phyloP scores from a whole-genome alignment of 2,888 invertebrate species.

The Latheticus oryzae region DNA sequence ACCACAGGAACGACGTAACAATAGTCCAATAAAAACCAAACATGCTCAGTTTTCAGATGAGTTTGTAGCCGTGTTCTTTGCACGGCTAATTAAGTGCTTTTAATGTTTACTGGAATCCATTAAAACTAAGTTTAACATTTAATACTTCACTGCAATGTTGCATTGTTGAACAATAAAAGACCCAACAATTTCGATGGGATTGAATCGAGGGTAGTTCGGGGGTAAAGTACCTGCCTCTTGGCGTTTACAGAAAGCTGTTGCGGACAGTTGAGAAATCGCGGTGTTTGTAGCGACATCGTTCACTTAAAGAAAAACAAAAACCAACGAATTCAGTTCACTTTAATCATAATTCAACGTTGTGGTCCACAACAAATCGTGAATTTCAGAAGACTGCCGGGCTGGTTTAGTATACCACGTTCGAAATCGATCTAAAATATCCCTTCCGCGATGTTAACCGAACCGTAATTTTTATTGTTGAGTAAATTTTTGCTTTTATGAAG shows the following conservation, averaged over 20 bases:
- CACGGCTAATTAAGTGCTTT: conserved; percentile 16
- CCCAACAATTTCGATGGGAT: too few species aligned
- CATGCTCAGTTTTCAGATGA: conserved; percentile 25
- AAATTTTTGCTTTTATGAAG: conserved; percentile 33
- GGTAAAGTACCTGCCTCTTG: conserved; percentile 33
- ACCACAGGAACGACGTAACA: conserved; percentile 22
- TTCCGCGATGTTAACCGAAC: conserved; percentile 26
- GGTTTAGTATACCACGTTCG: conserved; percentile 5
- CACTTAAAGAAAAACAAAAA: not conserved
- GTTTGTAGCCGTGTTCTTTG: conserved; percentile 11
- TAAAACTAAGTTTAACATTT: too few species aligned
- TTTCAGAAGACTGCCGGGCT: conserved; percentile 33
- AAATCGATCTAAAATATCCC: conserved; percentile 29
- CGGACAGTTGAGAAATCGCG: conserved; percentile 31
- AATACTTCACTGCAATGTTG: too few species aligned
- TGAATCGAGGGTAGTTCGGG: not conserved
- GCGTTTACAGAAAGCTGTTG: conserved; percentile 15
- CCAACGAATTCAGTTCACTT: conserved; percentile 20
- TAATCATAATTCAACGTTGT: conserved; percentile 21
- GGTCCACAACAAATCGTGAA: conserved; percentile 31
- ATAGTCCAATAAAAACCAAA: conserved; percentile 25
- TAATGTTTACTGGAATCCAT: conserved; percentile 7
- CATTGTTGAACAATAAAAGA: conserved; percentile 5
- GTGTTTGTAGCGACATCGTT: conserved; percentile 19
- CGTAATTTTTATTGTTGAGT: conserved; percentile 31